These are phyloP conservation scores for Tachyglossus aculeatus DNA, from an alignment of 2,797 vertebrate species.

Conservation along the genomic window DNA sequence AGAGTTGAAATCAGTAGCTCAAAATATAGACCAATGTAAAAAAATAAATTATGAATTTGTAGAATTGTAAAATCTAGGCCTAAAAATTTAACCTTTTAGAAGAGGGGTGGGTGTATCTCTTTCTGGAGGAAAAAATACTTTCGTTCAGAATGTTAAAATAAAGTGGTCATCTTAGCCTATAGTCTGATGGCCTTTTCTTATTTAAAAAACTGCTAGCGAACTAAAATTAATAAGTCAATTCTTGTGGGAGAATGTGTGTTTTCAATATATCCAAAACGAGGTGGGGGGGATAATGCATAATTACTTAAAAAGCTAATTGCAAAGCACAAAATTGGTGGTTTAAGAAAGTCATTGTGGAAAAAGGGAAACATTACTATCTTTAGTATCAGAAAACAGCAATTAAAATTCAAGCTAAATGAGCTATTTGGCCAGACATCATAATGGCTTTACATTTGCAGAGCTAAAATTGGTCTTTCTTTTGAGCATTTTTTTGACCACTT, in stretches of 20 bases:
- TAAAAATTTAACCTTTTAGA: no score
- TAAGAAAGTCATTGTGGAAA: slow-evolving; percentile 36
- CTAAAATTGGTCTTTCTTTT: slow-evolving; percentile 19
- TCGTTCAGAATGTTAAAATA: slow-evolving; percentile 39
- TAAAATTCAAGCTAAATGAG: slow-evolving; percentile 32
- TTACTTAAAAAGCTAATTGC: slow-evolving; percentile 47
- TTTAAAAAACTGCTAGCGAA: slow-evolving; percentile 51
- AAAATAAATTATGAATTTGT: slow-evolving; percentile 19
- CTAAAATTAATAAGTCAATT: slow-evolving; percentile 43
- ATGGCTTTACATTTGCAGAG: slow-evolving; percentile 30
- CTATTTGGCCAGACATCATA: slow-evolving; percentile 16
- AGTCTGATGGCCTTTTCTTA: slow-evolving; percentile 24
- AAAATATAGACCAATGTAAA: slow-evolving; percentile 8
- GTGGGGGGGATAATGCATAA: slow-evolving; percentile 42
- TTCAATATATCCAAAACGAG: slow-evolving; percentile 27
- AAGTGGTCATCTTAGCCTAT: slow-evolving; percentile 46
- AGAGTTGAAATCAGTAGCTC: slow-evolving; percentile 13
- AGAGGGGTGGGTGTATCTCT: no score
- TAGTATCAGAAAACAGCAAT: slow-evolving; percentile 43
- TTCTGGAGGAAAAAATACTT: slow-evolving; percentile 30
- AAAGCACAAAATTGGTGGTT: slow-evolving; percentile 44
- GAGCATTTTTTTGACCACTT: slow-evolving; percentile 17
- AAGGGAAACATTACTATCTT: slow-evolving; percentile 26
- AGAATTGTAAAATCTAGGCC: background rate
- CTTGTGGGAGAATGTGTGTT: slow-evolving; percentile 53